Evolutionary conservation across 2,888 invertebrate genomes (phyloP).

Genomic region (Drosophila tanythrix): DNA sequence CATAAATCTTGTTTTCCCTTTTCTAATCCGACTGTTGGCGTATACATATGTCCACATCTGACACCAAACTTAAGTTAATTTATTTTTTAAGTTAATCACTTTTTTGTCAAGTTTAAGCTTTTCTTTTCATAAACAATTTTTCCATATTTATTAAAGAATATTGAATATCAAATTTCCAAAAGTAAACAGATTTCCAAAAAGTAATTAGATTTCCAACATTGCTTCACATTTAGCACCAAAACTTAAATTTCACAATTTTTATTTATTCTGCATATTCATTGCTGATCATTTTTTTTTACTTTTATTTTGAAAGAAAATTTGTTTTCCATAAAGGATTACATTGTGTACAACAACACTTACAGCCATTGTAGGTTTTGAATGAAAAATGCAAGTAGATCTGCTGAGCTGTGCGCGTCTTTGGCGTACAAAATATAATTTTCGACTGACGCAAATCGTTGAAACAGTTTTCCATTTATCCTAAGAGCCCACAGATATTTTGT

Average conservation of each 20-base stretch:
- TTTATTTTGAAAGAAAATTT: background rate
- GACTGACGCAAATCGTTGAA: conserved; percentile 81
- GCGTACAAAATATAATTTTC: conserved; percentile 78
- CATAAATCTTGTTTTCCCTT: background rate
- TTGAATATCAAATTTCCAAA: background rate
- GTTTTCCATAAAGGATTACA: conserved; percentile 8
- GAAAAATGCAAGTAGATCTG: conserved; percentile 39
- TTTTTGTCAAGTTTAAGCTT: background rate
- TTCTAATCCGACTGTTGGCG: background rate
- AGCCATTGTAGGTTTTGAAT: conserved; percentile 70
- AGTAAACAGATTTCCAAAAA: background rate
- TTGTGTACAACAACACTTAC: conserved; percentile 67
- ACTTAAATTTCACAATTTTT: background rate
- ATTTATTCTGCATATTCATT: background rate
- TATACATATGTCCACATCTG: background rate
- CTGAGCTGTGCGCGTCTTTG: conserved; percentile 67
- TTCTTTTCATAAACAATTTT: background rate
- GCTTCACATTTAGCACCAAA: background rate
- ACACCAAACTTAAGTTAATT: background rate
- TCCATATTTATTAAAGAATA: background rate
- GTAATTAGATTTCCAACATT: background rate
- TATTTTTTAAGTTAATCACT: background rate
- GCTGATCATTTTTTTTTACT: background rate
- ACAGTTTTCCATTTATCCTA: conserved; percentile 82
- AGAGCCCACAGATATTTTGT: conserved; percentile 61